Evolutionary conservation across 1,140 invertebrate species (phyloP).

Genomic region (Brachionus angularis): DNA sequence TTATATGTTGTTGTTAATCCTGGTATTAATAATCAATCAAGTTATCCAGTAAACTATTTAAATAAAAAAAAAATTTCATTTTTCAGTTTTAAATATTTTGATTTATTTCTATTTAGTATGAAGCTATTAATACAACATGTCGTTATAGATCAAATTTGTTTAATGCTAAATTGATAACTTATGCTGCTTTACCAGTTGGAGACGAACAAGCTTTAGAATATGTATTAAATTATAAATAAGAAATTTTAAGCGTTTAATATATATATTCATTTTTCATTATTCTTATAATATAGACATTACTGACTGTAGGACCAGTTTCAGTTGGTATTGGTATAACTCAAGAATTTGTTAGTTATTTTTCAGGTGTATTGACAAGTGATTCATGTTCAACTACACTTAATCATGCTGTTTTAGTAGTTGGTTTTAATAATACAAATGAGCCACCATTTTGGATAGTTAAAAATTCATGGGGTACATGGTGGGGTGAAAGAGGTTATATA

Average conservation of each 20-base stretch:
- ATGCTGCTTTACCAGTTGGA: too few relatives aligned
- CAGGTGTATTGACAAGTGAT: neutral
- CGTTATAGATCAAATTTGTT: too few relatives aligned
- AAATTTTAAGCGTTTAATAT: too few relatives aligned
- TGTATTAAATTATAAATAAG: constrained; percentile 11
- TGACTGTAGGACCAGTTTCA: neutral
- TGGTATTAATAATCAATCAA: neutral
- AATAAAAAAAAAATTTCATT: neutral
- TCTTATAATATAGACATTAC: too few relatives aligned
- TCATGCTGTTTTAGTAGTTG: constrained; percentile 37
- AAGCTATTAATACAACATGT: too few relatives aligned
- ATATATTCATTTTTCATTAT: too few relatives aligned
- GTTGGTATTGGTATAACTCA: neutral
- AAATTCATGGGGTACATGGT: constrained; percentile 42
- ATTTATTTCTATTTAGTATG: neutral
- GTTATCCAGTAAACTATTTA: neutral
- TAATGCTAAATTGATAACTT: too few relatives aligned
- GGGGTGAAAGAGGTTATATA: constrained; percentile 39
- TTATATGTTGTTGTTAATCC: constrained; percentile 63
- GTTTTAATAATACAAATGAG: constrained; percentile 33
- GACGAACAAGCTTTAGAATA: too few relatives aligned
- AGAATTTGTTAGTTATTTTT: constrained; percentile 21
- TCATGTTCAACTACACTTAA: constrained; percentile 16
- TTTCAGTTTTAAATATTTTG: neutral
- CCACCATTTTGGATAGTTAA: constrained; percentile 40